Evolutionary conservation across 2,797 vertebrate species (phyloP), one percentile per base, ranked within the genome.

Genomic region (Syndactyla subalaris): DNA sequence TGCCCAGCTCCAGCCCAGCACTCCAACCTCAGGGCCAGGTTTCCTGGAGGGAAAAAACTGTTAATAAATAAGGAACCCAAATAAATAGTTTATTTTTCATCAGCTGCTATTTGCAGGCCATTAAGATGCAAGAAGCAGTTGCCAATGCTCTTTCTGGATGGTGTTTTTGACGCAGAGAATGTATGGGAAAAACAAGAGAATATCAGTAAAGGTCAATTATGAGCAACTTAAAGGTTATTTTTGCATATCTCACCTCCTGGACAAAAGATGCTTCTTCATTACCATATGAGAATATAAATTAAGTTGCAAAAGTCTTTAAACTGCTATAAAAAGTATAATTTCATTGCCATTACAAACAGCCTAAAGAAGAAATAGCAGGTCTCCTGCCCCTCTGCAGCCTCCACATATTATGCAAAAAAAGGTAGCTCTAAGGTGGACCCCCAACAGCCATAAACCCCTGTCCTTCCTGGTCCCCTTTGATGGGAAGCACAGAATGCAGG

Each of bases 141-240:
- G 54, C 75, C 57, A 26, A 62, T 29, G 55, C 68, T n/a, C n/a
- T n/a, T 61, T 57, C 89, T 73, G 79, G 39, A 72, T 5, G 16
- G 36, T 91, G 77, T 79, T 95, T 93, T 34, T 87, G 85, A 96
- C 61, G 36, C 92, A 92, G 77, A 89, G 74, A 95, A 89, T 89
- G 70, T 63, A 97, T 41, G 41, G 92, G 94, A 75, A 92, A 95
- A 89, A 85, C 32, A 78, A 92, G 89, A 91, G 96, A 96, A 97
- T 92, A 96, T 95, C 97, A 96, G 96, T 97, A 97, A 97, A 98
- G 97, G 98, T 98, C 98, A 98, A 98, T 97, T 97, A 98, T 92
- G 95, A 98, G 91, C 90, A 96, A 95, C 95, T 94, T 90, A 98
- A 98, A 98, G 98, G 98, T 98, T 97, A 97, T 93, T 97, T 98